phyloP scores from a whole-genome alignment of 2,888 invertebrate species.

The Hofmannophila pseudospretella region DNA sequence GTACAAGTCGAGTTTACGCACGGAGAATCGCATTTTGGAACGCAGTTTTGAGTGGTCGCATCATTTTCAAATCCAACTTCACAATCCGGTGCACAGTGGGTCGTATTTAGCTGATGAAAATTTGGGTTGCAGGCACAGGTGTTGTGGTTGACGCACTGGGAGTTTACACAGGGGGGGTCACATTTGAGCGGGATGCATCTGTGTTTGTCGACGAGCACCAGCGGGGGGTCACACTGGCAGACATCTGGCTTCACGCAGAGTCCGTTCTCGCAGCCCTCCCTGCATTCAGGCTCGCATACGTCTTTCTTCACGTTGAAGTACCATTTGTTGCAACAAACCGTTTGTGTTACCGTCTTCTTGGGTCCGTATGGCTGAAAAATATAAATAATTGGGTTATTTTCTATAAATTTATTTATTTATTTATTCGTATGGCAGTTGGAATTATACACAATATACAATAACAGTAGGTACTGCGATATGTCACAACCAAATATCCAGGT shows the following conservation, averaged over 20 bases:
- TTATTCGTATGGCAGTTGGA: too few relatives aligned
- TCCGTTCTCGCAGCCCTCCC: constrained; percentile 36
- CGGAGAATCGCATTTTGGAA: constrained; percentile 29
- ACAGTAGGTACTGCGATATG: too few relatives aligned
- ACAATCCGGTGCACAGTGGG: constrained; percentile 22
- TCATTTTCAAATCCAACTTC: constrained; percentile 36
- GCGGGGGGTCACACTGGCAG: constrained; percentile 42
- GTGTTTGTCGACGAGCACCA: constrained; percentile 15
- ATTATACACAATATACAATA: too few relatives aligned
- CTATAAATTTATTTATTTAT: not conserved
- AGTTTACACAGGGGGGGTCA: constrained; percentile 47
- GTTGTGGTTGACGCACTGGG: constrained; percentile 32
- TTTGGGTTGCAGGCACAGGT: constrained; percentile 43
- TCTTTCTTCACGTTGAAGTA: constrained; percentile 6
- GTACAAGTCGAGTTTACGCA: constrained; percentile 46
- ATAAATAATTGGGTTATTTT: not conserved
- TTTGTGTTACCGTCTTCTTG: not conserved
- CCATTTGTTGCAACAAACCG: constrained; percentile 17
- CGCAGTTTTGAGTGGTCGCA: constrained; percentile 19
- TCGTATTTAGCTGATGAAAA: constrained; percentile 18
- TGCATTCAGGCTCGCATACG: constrained; percentile 27
- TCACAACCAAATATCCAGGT: too few relatives aligned
- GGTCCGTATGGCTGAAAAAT: not conserved
- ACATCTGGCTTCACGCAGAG: constrained; percentile 34
- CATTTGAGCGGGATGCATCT: constrained; percentile 41